Evolutionary conservation across 2,888 invertebrate species (phyloP).

Genomic region (Drosophila phalerata): DNA sequence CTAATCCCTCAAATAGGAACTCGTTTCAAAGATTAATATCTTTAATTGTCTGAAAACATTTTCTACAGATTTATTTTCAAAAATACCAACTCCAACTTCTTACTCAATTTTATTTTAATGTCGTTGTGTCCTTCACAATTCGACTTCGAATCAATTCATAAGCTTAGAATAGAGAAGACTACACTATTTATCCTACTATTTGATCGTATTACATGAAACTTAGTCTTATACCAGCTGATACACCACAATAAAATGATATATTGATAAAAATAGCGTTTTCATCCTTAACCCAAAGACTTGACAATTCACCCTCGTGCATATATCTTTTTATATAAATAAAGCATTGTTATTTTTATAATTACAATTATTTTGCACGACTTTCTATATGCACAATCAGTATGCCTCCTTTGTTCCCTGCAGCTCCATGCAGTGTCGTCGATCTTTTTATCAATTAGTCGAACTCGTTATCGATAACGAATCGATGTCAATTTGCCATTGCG

Average conservation of each 20-base stretch:
- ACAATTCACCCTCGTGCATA: not conserved
- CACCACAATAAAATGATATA: not conserved
- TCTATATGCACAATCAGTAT: conserved; percentile 30
- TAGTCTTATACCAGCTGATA: no score
- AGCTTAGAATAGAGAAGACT: no score
- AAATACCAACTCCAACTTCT: no score
- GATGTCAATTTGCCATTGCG: conserved; percentile 47
- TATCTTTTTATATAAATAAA: not conserved
- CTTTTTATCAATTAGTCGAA: conserved; percentile 26
- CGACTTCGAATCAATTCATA: no score
- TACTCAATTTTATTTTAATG: no score
- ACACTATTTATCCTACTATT: no score
- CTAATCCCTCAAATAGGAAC: no score
- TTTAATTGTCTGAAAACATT: no score
- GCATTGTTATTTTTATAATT: conserved; percentile 14
- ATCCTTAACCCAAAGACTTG: not conserved
- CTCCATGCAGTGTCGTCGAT: not conserved
- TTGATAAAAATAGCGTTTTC: not conserved
- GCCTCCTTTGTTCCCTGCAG: not conserved
- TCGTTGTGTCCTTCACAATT: no score
- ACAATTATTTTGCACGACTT: conserved; percentile 31
- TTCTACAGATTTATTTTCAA: no score
- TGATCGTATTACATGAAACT: no score
- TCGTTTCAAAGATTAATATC: no score
- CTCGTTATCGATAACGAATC: conserved; percentile 52